Conservation (phyloP, 2,888 invertebrate genomes). For the Adineta ricciae region DNA sequence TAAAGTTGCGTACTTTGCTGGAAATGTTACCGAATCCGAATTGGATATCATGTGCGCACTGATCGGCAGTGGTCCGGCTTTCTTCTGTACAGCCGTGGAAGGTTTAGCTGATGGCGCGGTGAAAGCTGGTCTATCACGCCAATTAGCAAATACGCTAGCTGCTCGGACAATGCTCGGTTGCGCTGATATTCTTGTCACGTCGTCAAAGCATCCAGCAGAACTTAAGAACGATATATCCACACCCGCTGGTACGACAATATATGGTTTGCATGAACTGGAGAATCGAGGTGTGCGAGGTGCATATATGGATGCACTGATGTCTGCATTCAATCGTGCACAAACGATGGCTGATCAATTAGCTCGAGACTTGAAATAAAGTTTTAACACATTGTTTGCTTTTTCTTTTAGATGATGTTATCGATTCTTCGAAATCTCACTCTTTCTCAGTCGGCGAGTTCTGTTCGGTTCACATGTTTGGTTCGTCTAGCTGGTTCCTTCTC, state of each 20-base stretch:
- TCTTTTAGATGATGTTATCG: background rate
- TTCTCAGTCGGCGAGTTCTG: background rate
- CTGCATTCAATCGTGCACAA: slow-evolving; percentile 60
- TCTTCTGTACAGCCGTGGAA: slow-evolving; percentile 64
- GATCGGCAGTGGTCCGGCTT: background rate
- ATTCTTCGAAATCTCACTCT: background rate
- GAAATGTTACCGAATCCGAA: background rate
- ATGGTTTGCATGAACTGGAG: slow-evolving; percentile 77
- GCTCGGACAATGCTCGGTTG: slow-evolving; percentile 73
- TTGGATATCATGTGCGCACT: background rate
- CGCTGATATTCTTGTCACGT: slow-evolving; percentile 74
- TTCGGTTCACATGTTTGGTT: background rate
- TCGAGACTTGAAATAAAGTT: background rate
- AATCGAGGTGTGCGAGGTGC: slow-evolving; percentile 70
- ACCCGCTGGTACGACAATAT: slow-evolving; percentile 78
- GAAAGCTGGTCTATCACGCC: slow-evolving; percentile 78
- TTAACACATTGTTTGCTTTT: background rate
- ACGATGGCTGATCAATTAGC: slow-evolving; percentile 3
- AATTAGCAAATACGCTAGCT: slow-evolving; percentile 72
- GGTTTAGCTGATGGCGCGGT: slow-evolving; percentile 89
- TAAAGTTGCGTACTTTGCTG: background rate
- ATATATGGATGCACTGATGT: slow-evolving; percentile 78
- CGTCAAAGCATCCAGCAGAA: slow-evolving; percentile 70
- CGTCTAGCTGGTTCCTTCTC: background rate
- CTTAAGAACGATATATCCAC: slow-evolving; percentile 89